Percentiles rank a stretch among this genome's conserved stretches.
phyloP scores from a whole-genome alignment of 2,888 invertebrate genomes.

The Drepana falcataria region DNA sequence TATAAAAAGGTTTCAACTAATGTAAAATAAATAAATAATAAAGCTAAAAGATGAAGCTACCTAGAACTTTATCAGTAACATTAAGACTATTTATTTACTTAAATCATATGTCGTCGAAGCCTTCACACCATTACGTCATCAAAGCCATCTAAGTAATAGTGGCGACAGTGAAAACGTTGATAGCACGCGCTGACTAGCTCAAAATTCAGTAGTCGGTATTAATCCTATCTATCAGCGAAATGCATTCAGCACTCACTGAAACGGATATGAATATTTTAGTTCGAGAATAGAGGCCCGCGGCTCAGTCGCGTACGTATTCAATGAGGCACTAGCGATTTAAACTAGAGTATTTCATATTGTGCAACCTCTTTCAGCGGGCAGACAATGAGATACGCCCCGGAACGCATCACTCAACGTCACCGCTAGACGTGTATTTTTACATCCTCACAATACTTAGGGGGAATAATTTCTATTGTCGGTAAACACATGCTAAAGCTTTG shows the following conservation, averaged over 20 bases:
- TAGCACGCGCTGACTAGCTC: background rate
- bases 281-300: conserved; percentile 34
- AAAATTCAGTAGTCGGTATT: conserved; percentile 20
- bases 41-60: too few relatives aligned
- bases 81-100: too few relatives aligned
- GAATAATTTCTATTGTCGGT: conserved; percentile 71
- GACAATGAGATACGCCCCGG: conserved; percentile 62
- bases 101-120: too few relatives aligned
- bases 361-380: conserved; percentile 68
- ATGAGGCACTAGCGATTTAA: conserved; percentile 60
- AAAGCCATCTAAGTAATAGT: too few relatives aligned
- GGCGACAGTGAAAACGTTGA: background rate
- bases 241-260: conserved; percentile 29
- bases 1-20: too few relatives aligned
- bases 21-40: too few relatives aligned
- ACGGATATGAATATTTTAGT: conserved; percentile 61
- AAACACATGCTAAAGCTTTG: conserved; percentile 53
- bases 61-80: too few relatives aligned
- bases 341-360: conserved; percentile 72
- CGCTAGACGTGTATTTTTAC: conserved; percentile 66
- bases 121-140: too few relatives aligned
- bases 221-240: conserved; percentile 22
- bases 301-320: conserved; percentile 48
- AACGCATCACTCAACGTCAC: conserved; percentile 76
- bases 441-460: conserved; percentile 65